phyloP scores from a whole-genome alignment of 1,140 invertebrate species.

The Drosophila ananassae region DNA sequence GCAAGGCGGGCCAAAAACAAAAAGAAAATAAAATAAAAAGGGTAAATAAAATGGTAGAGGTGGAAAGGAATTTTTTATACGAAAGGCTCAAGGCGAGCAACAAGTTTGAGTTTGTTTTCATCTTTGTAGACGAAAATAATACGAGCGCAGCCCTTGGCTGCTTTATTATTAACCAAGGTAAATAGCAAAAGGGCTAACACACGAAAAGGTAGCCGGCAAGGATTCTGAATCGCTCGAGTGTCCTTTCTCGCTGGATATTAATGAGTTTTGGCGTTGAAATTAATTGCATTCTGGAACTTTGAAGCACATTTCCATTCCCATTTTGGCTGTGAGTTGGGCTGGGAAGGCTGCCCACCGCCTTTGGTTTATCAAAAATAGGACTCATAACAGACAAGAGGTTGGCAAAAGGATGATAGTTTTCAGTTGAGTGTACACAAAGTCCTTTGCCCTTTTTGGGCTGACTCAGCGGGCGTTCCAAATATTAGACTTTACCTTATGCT shows the following conservation, averaged over 20 bases:
- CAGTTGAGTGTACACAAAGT: slow-evolving; percentile 19
- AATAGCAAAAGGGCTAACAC: slow-evolving; percentile 70
- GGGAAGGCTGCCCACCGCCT: slow-evolving; percentile 10
- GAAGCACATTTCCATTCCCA: slow-evolving; percentile 62
- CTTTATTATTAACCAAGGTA: slow-evolving; percentile 81
- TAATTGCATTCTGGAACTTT: slow-evolving; percentile 77
- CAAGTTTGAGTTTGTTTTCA: slow-evolving; percentile 78
- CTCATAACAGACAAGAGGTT: slow-evolving; percentile 19
- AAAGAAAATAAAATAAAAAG: slow-evolving; percentile 10
- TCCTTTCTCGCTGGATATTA: slow-evolving; percentile 64
- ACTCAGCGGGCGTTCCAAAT: slow-evolving; percentile 63
- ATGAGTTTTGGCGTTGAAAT: slow-evolving; percentile 82
- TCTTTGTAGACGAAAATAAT: slow-evolving; percentile 73
- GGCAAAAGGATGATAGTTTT: slow-evolving; percentile 58
- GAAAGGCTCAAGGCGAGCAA: slow-evolving; percentile 64
- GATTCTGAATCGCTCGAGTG: slow-evolving; percentile 33
- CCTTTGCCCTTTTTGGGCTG: slow-evolving; percentile 61
- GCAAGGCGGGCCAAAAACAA: slow-evolving; percentile 33
- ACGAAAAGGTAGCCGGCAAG: slow-evolving; percentile 59
- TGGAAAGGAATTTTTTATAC: slow-evolving; percentile 36
- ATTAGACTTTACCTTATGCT: slow-evolving; percentile 63
- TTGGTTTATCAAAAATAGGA: slow-evolving; percentile 54
- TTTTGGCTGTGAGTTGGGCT: slow-evolving; percentile 24
- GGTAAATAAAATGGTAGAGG: slow-evolving; percentile 48
- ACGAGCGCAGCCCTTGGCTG: slow-evolving; percentile 65